Evolutionary conservation across 2,888 invertebrate genomes (phyloP).

Genomic region (Orchesellides sinensis): DNA sequence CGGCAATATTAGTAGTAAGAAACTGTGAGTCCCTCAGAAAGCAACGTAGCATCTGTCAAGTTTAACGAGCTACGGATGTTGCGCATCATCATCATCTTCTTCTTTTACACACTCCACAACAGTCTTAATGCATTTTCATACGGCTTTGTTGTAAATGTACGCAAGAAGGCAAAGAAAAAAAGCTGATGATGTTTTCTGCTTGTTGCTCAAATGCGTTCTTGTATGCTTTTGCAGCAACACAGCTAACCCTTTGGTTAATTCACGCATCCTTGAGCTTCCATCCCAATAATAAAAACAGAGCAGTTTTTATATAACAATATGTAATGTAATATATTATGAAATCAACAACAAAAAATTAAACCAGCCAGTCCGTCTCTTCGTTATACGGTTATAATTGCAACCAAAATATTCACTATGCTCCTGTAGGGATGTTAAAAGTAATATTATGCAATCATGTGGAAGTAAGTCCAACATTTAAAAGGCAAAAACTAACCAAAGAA

Average conservation of each 20-base stretch:
- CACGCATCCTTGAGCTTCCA: conserved; percentile 38
- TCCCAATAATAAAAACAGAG: background rate
- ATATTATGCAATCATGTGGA: conserved; percentile 43
- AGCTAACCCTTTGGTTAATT: conserved; percentile 23
- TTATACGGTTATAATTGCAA: conserved; percentile 31
- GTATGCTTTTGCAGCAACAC: background rate
- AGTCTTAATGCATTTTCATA: background rate
- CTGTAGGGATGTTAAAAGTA: conserved; percentile 2
- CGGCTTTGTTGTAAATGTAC: background rate
- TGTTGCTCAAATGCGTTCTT: background rate
- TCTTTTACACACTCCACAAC: background rate
- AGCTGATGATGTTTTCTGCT: conserved; percentile 4
- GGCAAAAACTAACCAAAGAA: background rate
- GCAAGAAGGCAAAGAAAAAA: background rate
- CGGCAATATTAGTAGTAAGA: background rate
- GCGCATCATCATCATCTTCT: conserved; percentile 15
- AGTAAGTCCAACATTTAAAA: background rate
- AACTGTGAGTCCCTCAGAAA: background rate
- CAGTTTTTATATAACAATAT: conserved; percentile 9
- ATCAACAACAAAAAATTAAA: conserved; percentile 12
- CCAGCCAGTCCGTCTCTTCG: conserved; percentile 19
- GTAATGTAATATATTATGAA: background rate
- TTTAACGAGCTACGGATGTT: conserved; percentile 51
- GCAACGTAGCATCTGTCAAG: conserved; percentile 44
- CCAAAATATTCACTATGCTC: background rate